Evolutionary conservation across 2,888 invertebrate genomes (phyloP), one percentile per base, ranked within the genome.

Genomic region (Prosapia bicincta): DNA sequence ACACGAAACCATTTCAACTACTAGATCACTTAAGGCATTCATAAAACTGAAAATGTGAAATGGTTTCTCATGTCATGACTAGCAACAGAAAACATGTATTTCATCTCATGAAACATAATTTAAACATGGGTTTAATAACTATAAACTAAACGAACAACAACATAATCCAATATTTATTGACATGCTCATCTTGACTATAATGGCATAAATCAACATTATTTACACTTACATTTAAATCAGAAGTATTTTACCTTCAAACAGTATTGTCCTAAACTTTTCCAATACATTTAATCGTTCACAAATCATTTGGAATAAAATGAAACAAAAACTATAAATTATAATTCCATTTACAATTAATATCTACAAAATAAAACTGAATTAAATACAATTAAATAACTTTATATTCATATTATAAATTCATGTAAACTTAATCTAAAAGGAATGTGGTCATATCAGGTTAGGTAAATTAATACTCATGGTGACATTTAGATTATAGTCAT

Each of bases 121-220:
- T n/a, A n/a, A n/a, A n/a, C n/a, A n/a, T n/a, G n/a, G n/a, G n/a
- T n/a, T n/a, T n/a, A n/a, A n/a, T n/a, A n/a, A n/a, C n/a, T n/a
- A 30, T 9, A 54, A 38, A 54, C 54, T 2, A 54, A 20, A 54
- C 67, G 26, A 69, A 43, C 74, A 30, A 24, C 69, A 74, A 74
- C 74, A 74, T 69, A 69, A 69, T 74, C 74, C 74, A 74, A 65
- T 74, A 74, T 74, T 74, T 74, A 74, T 69, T 74, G 74, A 74
- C 74, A 69, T 74, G 65, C 69, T 69, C 74, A 74, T 32, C 26
- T 24, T 9, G 9, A 30, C 30, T 74, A 74, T 66, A 54, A 54
- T 20, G 20, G 54, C 54, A 69, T 69, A 69, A 65, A 69, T 74
- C 69, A 74, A 74, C 74, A 74, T 74, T 74, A 74, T 74, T 43